Evolutionary conservation across 2,113 vertebrate species (phyloP).

Genomic region (Orientallactaga bullata): DNA sequence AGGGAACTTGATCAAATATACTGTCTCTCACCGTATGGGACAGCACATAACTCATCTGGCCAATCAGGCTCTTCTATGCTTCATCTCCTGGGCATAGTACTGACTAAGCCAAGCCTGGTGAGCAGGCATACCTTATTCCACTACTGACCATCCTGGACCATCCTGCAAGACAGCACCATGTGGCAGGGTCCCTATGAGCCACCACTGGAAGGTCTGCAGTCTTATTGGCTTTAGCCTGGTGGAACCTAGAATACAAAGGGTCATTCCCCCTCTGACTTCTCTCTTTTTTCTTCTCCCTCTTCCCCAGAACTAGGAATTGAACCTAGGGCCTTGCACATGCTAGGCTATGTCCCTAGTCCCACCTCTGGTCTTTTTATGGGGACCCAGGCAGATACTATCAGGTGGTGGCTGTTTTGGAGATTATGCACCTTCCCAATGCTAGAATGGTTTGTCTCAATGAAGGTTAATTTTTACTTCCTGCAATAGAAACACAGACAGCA

Average conservation of each 20-base stretch:
- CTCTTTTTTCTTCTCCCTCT: neutral
- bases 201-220: neutral
- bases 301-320: neutral
- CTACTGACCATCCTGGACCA: neutral
- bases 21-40: neutral
- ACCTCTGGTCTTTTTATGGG: neutral
- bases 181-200: neutral
- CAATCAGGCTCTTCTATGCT: neutral
- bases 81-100: neutral
- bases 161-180: neutral
- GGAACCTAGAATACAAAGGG: neutral
- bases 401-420: neutral
- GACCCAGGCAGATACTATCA: neutral
- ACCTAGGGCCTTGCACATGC: neutral
- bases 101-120: neutral
- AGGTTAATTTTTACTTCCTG: slow-evolving; percentile 20
- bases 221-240: neutral
- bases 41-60: neutral
- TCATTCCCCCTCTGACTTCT: neutral
- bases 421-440: neutral
- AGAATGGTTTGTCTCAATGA: neutral
- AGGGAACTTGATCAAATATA: neutral
- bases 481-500: neutral
- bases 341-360: neutral
- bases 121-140: neutral